phyloP scores from a whole-genome alignment of 2,797 vertebrate species.

The Podarcis lilfordi region DNA sequence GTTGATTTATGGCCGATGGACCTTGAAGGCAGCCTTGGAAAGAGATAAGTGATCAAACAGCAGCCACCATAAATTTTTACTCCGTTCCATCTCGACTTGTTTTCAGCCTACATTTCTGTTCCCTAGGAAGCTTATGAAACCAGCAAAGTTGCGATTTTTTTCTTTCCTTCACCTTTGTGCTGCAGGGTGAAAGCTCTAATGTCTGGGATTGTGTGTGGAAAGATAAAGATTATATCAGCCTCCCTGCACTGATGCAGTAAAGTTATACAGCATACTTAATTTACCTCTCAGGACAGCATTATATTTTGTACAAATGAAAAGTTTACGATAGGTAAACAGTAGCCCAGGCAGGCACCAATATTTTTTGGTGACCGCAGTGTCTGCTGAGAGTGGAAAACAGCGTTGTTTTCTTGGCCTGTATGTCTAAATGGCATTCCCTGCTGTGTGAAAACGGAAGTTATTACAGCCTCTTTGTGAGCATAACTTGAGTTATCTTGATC shows the following conservation, averaged over 20 bases:
- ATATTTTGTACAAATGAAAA: neutral
- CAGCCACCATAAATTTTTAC: neutral
- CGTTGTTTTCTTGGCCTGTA: neutral
- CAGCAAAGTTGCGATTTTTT: neutral
- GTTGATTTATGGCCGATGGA: neutral
- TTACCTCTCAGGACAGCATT: too few relatives aligned
- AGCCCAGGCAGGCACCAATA: neutral
- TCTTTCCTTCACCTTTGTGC: neutral
- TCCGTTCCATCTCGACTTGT: neutral
- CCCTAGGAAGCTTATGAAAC: neutral
- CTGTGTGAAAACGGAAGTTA: neutral
- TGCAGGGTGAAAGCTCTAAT: neutral
- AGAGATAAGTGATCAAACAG: neutral
- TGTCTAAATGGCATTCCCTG: neutral
- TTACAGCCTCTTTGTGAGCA: neutral
- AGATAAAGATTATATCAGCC: neutral
- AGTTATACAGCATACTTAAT: neutral
- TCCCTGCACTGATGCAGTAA: neutral
- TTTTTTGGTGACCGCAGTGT: neutral
- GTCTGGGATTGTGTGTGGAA: neutral
- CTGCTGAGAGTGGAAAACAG: neutral
- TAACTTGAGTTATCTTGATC: neutral
- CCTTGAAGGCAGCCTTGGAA: neutral
- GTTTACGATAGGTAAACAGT: neutral
- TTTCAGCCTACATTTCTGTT: slow-evolving; percentile 6